These are phyloP conservation scores for Amblyopsis hoosieri DNA, from an alignment of 2,797 vertebrate genomes.

Conservation along the genomic window DNA sequence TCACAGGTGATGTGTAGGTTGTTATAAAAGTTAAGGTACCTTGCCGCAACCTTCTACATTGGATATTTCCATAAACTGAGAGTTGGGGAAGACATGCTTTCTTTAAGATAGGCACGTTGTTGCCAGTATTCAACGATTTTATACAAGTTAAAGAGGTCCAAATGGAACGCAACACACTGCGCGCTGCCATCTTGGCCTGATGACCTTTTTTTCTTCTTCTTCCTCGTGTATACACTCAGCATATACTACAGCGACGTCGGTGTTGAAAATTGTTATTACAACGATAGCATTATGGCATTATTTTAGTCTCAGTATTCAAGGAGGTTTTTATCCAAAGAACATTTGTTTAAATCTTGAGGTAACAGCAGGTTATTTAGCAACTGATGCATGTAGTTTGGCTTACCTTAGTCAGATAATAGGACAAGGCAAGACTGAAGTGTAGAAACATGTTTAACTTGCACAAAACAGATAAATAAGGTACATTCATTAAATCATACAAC, in stretches of 20 bases:
- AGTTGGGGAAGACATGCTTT: slow-evolving; percentile 36
- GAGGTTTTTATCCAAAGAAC: too few relatives aligned
- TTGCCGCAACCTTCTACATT: slow-evolving; percentile 72
- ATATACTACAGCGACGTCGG: slow-evolving; percentile 18
- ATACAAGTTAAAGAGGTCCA: slow-evolving; percentile 54
- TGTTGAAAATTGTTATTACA: not conserved
- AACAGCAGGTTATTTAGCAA: too few relatives aligned
- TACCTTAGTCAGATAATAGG: slow-evolving; percentile 38
- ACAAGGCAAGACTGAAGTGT: slow-evolving; percentile 33
- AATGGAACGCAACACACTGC: slow-evolving; percentile 51
- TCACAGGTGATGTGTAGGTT: not conserved
- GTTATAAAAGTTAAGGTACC: slow-evolving; percentile 61
- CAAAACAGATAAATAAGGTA: slow-evolving; percentile 35
- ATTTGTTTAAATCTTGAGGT: slow-evolving; percentile 9
- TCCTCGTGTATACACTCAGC: slow-evolving; percentile 41
- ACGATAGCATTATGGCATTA: not conserved
- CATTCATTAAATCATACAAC: slow-evolving; percentile 27
- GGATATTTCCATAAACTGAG: slow-evolving; percentile 38
- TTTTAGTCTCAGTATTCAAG: too few relatives aligned
- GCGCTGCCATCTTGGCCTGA: slow-evolving; percentile 71
- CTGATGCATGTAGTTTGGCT: slow-evolving; percentile 3
- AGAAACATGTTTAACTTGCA: slow-evolving; percentile 42
- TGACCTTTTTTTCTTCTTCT: slow-evolving; percentile 62
- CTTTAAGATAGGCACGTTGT: slow-evolving; percentile 5
- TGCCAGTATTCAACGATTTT: slow-evolving; percentile 11